phyloP scores from a whole-genome alignment of 2,797 vertebrate species.

The Chromobotia macracanthus region DNA sequence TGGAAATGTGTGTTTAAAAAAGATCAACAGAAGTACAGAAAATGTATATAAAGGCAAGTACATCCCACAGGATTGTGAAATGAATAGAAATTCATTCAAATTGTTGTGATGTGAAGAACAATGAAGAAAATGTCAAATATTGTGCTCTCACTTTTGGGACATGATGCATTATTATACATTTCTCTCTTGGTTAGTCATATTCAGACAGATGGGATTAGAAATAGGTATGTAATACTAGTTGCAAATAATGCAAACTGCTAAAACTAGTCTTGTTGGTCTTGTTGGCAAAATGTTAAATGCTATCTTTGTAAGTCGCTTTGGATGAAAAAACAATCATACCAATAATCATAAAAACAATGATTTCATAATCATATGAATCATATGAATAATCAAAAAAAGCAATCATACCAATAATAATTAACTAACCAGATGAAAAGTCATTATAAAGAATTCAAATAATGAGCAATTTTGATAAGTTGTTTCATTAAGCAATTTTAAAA shows the following conservation, averaged over 20 bases:
- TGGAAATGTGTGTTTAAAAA: conserved; percentile 38
- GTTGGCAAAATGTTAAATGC: no score
- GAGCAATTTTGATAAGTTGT: no score
- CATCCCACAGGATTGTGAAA: conserved; percentile 4
- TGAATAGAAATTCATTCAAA: conserved; percentile 3
- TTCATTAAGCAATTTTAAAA: no score
- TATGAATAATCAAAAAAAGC: background rate
- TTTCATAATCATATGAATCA: no score
- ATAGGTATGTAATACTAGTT: conserved; percentile 8
- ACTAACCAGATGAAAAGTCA: background rate
- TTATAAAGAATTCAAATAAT: no score
- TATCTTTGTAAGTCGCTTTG: no score
- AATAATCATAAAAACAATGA: no score
- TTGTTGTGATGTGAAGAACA: background rate
- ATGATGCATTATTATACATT: conserved; percentile 1
- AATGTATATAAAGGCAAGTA: background rate
- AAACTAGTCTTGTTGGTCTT: no score
- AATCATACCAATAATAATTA: background rate
- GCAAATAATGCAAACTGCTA: conserved; percentile 8
- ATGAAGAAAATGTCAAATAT: background rate
- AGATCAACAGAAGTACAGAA: conserved; percentile 16
- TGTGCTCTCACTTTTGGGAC: background rate
- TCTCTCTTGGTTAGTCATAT: background rate
- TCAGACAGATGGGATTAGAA: background rate
- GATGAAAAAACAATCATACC: background rate